These are phyloP conservation scores for Chaetogeoica ovagalla DNA, from an alignment of 2,888 invertebrate species.

Conservation along the genomic window DNA sequence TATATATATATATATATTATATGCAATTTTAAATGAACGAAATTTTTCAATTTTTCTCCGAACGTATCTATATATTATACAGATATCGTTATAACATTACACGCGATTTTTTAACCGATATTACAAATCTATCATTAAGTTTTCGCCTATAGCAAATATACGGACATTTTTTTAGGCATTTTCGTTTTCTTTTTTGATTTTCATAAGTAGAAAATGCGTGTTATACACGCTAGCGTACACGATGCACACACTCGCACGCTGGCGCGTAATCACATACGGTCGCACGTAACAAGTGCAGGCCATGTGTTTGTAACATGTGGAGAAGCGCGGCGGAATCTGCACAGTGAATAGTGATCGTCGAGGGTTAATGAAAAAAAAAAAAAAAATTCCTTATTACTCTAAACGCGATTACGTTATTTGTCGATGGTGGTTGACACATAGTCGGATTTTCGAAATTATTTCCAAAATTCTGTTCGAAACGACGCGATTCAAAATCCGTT, in stretches of 20 bases:
- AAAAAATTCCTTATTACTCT: not conserved
- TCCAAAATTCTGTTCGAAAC: not conserved
- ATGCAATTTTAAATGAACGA: not conserved
- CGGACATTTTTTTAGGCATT: no score
- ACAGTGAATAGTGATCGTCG: slow-evolving; percentile 3
- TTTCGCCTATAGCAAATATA: no score
- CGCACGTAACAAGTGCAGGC: slow-evolving; percentile 38
- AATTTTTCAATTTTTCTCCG: no score
- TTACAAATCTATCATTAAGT: no score
- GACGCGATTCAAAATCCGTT: no score
- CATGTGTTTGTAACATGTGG: slow-evolving; percentile 49
- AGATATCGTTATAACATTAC: no score
- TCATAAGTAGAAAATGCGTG: slow-evolving; percentile 9
- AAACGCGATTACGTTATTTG: not conserved
- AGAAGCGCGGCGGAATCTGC: not conserved
- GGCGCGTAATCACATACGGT: not conserved
- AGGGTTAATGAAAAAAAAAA: not conserved
- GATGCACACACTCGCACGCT: not conserved
- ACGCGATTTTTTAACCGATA: no score
- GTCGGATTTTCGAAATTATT: not conserved
- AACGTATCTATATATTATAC: no score
- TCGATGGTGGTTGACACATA: not conserved
- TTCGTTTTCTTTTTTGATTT: not conserved
- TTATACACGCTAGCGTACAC: not conserved
- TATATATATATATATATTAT: not conserved